Percentiles rank a stretch among this genome's conserved stretches.
phyloP scores from a whole-genome alignment of 2,113 vertebrate species.

The Eclectus roratus region DNA sequence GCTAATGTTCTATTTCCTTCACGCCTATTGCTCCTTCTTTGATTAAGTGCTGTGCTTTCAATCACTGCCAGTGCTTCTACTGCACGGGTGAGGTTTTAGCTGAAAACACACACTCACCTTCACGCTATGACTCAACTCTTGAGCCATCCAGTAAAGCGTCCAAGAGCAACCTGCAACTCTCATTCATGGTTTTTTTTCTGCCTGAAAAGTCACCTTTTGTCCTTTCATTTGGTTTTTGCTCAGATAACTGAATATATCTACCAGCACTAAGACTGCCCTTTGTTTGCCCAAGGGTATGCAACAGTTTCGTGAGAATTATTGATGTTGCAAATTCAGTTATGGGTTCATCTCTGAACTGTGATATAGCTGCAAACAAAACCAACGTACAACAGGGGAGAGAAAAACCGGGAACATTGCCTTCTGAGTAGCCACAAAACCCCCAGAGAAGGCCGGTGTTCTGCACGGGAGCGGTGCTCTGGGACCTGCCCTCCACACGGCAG shows the following conservation, averaged over 20 bases:
- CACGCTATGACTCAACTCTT: not conserved
- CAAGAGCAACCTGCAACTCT: not conserved
- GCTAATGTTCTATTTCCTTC: not conserved
- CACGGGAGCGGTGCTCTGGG: not conserved
- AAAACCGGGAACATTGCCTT: not conserved
- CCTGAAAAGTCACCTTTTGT: not conserved
- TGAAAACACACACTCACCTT: not conserved
- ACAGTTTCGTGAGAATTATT: fast-evolving
- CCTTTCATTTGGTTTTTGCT: fast-evolving
- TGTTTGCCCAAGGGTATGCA: not conserved
- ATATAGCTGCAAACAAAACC: not conserved
- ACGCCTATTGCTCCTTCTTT: not conserved
- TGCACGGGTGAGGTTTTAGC: not conserved
- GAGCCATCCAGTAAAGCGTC: not conserved
- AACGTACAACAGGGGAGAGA: fast-evolving
- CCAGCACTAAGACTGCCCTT: not conserved
- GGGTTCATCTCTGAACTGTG: not conserved
- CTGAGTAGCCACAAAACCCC: too few relatives aligned
- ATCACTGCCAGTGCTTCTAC: not conserved
- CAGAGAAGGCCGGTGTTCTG: fast-evolving
- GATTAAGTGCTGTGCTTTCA: not conserved
- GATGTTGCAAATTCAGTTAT: not conserved
- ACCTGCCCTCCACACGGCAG: fast-evolving
- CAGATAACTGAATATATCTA: fast-evolving
- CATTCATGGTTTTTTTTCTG: not conserved